phyloP scores from a whole-genome alignment of 2,113 vertebrate species.

The Camelus dromedarius region DNA sequence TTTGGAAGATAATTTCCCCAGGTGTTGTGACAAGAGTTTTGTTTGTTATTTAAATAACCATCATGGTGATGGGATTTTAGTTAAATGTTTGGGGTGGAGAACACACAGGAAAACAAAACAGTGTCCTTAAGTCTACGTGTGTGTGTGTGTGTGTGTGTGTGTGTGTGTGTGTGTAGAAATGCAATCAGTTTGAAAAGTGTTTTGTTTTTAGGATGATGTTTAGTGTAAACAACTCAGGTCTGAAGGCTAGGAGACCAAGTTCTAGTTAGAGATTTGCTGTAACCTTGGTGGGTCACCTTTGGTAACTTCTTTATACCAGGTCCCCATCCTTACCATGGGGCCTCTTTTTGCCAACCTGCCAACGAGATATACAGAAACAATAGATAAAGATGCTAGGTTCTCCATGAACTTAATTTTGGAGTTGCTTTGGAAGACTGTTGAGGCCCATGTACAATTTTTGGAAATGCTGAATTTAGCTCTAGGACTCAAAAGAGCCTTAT shows the following conservation, averaged over 20 bases:
- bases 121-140: not conserved
- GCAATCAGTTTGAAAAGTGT: not conserved
- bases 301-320: not conserved
- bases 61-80: not conserved
- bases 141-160: too few relatives aligned
- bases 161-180: not conserved
- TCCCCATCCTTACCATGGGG: not conserved
- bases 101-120: not conserved
- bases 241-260: not conserved
- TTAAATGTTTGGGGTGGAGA: not conserved
- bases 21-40: not conserved
- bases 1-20: constrained; percentile 5
- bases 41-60: not conserved
- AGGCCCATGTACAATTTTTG: not conserved
- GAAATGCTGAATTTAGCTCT: not conserved
- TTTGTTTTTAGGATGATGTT: not conserved
- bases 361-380: not conserved
- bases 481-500: not conserved
- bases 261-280: not conserved
- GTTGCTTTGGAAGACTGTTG: not conserved
- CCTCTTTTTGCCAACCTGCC: not conserved
- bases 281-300: not conserved
- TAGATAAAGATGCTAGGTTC: not conserved
- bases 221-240: not conserved
- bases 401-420: not conserved